These are phyloP conservation scores for Falcunculus frontatus DNA, from an alignment of 2,113 vertebrate genomes.

Conservation along the genomic window DNA sequence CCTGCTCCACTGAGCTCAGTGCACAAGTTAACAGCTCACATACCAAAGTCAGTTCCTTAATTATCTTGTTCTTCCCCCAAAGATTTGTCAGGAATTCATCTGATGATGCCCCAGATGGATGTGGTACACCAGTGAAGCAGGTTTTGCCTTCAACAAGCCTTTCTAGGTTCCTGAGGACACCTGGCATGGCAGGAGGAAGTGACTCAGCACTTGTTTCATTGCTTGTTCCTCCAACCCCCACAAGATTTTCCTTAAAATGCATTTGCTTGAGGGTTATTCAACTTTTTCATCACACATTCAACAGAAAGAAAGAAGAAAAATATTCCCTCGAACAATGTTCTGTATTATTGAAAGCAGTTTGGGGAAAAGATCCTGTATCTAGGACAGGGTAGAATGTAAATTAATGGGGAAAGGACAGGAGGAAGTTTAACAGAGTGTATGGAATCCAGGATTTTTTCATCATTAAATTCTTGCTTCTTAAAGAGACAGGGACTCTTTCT, in stretches of 20 bases:
- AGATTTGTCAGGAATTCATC: neutral
- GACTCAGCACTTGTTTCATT: neutral
- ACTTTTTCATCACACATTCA: conserved; percentile 4
- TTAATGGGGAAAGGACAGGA: neutral
- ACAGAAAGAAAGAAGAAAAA: neutral
- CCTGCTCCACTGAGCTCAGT: neutral
- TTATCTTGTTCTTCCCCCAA: conserved; percentile 25
- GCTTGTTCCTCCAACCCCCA: neutral
- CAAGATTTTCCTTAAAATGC: conserved; percentile 25
- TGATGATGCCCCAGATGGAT: neutral
- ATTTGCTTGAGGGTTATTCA: neutral
- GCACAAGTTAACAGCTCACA: neutral
- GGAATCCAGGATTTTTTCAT: neutral
- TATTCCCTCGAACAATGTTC: neutral
- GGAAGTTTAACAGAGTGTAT: neutral
- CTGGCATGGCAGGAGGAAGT: neutral
- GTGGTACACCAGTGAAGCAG: neutral
- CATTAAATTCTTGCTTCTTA: neutral
- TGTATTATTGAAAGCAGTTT: conserved; percentile 18
- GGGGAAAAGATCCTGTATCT: neutral
- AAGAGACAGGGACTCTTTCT: neutral
- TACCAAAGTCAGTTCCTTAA: conserved; percentile 26
- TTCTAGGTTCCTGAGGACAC: neutral
- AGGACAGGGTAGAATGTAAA: conserved; percentile 21
- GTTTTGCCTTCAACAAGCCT: neutral